phyloP scores from a whole-genome alignment of 2,888 invertebrate species.

The Rhyacophila evoluta region DNA sequence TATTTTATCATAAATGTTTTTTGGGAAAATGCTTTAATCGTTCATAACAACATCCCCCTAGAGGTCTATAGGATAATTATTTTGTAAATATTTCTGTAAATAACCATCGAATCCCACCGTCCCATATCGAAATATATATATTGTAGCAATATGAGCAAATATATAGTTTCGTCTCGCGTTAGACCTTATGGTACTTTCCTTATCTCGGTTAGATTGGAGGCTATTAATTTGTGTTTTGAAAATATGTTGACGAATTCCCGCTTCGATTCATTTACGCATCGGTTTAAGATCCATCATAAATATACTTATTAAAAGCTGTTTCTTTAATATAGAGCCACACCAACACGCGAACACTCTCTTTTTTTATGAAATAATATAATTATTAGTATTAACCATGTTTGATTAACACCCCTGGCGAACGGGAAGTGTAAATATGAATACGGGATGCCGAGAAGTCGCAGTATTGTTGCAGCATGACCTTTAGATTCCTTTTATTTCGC shows the following conservation, averaged over 20 bases:
- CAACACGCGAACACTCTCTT: constrained; percentile 17
- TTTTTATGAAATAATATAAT: constrained; percentile 13
- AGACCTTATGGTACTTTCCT: constrained; percentile 65
- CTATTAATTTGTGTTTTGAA: constrained; percentile 44
- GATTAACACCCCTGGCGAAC: constrained; percentile 51
- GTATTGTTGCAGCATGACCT: constrained; percentile 69
- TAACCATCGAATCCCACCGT: constrained; percentile 16
- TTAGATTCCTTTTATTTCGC: constrained; percentile 53
- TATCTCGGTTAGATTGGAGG: constrained; percentile 60
- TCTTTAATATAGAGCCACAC: constrained; percentile 15
- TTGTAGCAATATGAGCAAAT: not conserved
- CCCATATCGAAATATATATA: constrained; percentile 4
- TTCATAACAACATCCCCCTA: not conserved
- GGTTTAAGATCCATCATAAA: constrained; percentile 50
- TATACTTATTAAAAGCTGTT: constrained; percentile 34
- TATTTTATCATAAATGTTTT: not conserved
- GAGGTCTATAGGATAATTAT: not conserved
- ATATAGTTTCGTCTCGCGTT: constrained; percentile 3
- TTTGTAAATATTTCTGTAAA: constrained; percentile 16
- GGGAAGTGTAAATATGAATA: constrained; percentile 51
- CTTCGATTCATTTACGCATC: constrained; percentile 52
- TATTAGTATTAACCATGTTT: constrained; percentile 54
- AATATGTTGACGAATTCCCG: constrained; percentile 41
- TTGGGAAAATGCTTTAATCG: constrained; percentile 19
- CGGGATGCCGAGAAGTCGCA: constrained; percentile 45